A percentile compares a stretch with the other conserved stretches of the same genome.
These are phyloP conservation scores for Burhinus bistriatus DNA, from an alignment of 2,113 vertebrate genomes.

Conservation along the genomic window DNA sequence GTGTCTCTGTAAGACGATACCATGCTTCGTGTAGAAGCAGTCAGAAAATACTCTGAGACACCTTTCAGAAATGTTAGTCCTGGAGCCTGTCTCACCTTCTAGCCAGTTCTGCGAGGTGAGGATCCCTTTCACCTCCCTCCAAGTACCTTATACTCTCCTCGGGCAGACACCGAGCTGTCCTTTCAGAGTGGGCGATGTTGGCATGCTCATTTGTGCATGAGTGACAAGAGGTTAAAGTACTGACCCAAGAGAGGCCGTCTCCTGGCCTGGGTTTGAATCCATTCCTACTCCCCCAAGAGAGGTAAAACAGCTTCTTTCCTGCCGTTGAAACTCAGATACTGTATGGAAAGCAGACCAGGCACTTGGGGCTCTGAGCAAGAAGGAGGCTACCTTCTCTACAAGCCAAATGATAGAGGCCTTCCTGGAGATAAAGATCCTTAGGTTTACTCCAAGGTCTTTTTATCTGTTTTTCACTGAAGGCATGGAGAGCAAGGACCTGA, in stretches of 20 bases:
- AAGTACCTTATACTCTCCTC: not conserved
- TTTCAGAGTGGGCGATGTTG: not conserved
- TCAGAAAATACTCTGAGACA: not conserved
- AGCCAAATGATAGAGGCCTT: not conserved
- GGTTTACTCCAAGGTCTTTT: not conserved
- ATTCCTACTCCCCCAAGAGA: not conserved
- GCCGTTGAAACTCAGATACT: not conserved
- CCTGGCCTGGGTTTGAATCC: not conserved
- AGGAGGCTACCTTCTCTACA: not conserved
- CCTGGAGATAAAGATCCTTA: not conserved
- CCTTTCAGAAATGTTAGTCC: not conserved
- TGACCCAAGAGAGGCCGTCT: not conserved
- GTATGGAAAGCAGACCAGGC: not conserved
- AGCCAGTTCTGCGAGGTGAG: not conserved
- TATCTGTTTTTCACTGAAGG: not conserved
- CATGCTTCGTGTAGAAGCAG: not conserved
- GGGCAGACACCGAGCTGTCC: not conserved
- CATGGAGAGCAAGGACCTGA: not conserved
- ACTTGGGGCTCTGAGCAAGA: not conserved
- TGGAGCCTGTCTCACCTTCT: not conserved
- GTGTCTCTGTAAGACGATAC: not conserved
- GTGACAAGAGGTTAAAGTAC: accelerated
- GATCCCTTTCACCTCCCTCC: not conserved
- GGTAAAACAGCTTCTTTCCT: not conserved
- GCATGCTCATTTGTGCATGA: not conserved